Base-by-base conservation (phyloP, 1,140 invertebrate species). In the Subanguina moxae region DNA sequence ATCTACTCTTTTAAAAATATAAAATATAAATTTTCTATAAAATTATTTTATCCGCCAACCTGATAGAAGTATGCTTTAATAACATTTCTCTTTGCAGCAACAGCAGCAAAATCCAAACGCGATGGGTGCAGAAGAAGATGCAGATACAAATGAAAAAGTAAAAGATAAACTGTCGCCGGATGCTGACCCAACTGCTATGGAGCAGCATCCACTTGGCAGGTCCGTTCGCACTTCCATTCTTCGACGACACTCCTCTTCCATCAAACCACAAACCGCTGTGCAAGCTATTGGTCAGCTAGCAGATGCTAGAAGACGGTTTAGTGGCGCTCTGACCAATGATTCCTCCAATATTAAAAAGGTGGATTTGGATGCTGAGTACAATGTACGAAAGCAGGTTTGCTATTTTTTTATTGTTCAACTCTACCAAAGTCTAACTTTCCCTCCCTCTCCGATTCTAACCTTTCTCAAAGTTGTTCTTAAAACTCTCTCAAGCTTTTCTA, bases 331-430 rank as follows among this genome's bases (percentile, higher is more conserved):
- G 38, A 70, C 65, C 21, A 74, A 73, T 64, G 76, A 67, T 27
- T 71, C 48, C 8, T 19, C 48, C 48, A 52, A 71, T 17, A 72
- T 77, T 27, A 78, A 78, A 56, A 77, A 77, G 56, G 64, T 75
- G 28, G 76, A 72, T 59, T 58, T 78, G 13, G 76, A 77, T 32
- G 70, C 64, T 21, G 73, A 67, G 17, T 77, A 77, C 59, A 63
- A 70, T 19, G 73, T 77, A 1, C 62, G 64, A 62, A 77, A 77
- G 42, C 76, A 78, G 52, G 75, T 77, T 46, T 11, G 25, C 17
- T 58, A 45, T 11, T 13, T 13, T 45, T 45, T 45, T n/a, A 11
- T n/a, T 45, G 43, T 45, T 45, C n/a, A 45, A n/a, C 11, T 45
- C 11, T 13, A 45, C 43, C n/a, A 45, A 45, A 45, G 43, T 45